Percentiles rank a stretch among this genome's conserved stretches.
phyloP scores from a whole-genome alignment of 2,797 vertebrate genomes.

The Todus mexicanus region DNA sequence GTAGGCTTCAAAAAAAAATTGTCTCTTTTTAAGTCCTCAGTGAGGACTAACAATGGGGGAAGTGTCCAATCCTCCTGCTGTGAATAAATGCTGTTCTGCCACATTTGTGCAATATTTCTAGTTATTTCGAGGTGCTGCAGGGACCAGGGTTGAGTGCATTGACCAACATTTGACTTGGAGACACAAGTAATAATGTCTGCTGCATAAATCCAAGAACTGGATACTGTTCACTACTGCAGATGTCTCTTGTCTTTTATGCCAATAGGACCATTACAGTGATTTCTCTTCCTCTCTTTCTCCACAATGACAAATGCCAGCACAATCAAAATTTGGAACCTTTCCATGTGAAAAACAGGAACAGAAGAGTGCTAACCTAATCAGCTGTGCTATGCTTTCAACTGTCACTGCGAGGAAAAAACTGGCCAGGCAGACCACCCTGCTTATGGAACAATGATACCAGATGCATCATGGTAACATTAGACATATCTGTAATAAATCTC shows the following conservation, averaged over 20 bases:
- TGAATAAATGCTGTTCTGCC: neutral
- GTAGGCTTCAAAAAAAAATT: neutral
- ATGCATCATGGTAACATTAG: neutral
- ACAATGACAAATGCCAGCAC: neutral
- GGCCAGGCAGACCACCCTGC: neutral
- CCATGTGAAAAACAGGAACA: neutral
- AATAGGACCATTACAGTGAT: neutral
- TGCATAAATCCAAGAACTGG: neutral
- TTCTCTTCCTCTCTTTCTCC: neutral
- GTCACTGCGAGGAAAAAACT: neutral
- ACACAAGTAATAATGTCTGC: neutral
- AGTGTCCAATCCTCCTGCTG: neutral
- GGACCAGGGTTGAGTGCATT: neutral
- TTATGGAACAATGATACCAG: neutral
- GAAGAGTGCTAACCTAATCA: neutral
- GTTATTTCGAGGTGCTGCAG: neutral
- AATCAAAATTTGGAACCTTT: neutral
- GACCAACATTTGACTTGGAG: neutral
- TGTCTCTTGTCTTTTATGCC: neutral
- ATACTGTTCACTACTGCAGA: neutral
- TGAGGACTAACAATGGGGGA: neutral
- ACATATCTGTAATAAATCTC: neutral
- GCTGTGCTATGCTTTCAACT: neutral
- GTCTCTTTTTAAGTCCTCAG: neutral
- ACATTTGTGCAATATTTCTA: neutral